Percentiles rank a stretch among this genome's conserved stretches.
Evolutionary conservation across 2,113 vertebrate genomes (phyloP).

Genomic region (Edolisoma coerulescens): DNA sequence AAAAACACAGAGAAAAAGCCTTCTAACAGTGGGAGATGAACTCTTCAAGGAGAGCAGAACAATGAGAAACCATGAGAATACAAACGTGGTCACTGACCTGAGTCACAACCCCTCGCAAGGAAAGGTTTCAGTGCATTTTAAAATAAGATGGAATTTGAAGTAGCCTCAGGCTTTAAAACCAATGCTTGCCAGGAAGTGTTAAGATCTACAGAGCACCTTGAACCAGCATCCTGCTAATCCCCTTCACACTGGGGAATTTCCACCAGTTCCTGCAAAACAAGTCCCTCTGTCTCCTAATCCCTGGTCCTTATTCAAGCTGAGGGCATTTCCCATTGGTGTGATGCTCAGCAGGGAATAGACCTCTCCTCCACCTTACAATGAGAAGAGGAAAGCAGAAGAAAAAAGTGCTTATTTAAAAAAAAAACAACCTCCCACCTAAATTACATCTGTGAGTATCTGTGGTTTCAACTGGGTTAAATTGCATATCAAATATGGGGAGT

Average conservation of each 20-base stretch:
- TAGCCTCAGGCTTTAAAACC: not conserved
- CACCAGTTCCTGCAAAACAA: not conserved
- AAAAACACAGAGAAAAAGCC: not conserved
- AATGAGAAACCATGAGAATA: not conserved
- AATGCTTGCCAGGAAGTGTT: not conserved
- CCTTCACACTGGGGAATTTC: not conserved
- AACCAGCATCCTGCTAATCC: not conserved
- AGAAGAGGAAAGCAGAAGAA: not conserved
- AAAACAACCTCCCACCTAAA: not conserved
- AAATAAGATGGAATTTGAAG: not conserved
- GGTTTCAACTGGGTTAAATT: not conserved
- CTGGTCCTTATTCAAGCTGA: not conserved
- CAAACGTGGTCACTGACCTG: not conserved
- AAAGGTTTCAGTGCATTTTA: not conserved
- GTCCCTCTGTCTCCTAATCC: fast-evolving
- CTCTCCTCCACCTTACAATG: not conserved
- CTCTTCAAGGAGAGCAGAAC: not conserved
- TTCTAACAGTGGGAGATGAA: not conserved
- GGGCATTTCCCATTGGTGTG: not conserved
- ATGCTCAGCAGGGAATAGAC: not conserved
- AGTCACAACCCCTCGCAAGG: not conserved
- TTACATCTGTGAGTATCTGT: not conserved
- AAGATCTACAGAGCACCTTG: conserved; percentile 16
- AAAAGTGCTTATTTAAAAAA: not conserved
- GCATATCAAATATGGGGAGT: not conserved